These are phyloP conservation scores for Marcusenius ussheri DNA, from an alignment of 2,113 vertebrate genomes.

Conservation along the genomic window DNA sequence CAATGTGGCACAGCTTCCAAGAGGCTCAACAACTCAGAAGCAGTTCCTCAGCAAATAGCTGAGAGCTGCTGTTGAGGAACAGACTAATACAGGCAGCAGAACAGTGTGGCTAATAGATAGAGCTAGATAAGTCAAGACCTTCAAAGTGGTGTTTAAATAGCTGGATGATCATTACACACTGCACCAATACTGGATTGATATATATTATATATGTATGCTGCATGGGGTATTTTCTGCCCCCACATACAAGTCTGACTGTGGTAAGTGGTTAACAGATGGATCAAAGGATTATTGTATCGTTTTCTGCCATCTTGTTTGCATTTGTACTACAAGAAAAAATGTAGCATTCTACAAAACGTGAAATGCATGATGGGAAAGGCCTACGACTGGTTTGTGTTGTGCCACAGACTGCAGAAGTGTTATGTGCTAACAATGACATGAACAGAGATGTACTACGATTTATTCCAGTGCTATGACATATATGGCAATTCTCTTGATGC, in stretches of 20 bases:
- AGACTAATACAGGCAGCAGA: background rate
- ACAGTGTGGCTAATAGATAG: background rate
- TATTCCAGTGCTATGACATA: background rate
- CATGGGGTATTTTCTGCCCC: background rate
- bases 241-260: background rate
- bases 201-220: background rate
- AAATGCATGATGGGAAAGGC: background rate
- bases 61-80: background rate
- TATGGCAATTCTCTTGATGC: background rate
- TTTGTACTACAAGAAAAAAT: background rate
- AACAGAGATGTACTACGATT: background rate
- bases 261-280: background rate
- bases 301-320: background rate
- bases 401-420: background rate
- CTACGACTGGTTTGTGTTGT: background rate
- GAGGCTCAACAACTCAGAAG: background rate
- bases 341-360: background rate
- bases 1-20: background rate
- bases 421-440: background rate
- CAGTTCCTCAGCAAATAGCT: background rate
- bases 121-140: background rate
- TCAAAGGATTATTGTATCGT: background rate
- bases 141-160: background rate
- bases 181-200: background rate
- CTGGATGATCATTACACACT: background rate